phyloP scores from a whole-genome alignment of 2,888 invertebrate species.

The Panzeria rudis region DNA sequence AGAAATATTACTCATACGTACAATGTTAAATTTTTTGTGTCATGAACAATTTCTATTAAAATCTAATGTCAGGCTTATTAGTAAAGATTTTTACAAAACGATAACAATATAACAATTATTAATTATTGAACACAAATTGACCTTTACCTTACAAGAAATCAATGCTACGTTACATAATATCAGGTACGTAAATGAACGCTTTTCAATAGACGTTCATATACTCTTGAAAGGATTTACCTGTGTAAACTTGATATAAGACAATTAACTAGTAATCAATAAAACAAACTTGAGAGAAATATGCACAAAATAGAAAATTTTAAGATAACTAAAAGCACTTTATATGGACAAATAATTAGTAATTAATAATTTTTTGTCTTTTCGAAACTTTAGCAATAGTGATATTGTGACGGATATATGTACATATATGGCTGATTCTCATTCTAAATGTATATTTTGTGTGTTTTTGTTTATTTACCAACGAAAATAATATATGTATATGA shows the following conservation, averaged over 20 bases:
- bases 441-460: too few relatives aligned
- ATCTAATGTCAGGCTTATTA: conserved; percentile 61
- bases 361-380: too few relatives aligned
- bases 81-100: conserved; percentile 39
- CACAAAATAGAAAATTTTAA: neutral
- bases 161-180: neutral
- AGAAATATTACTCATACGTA: neutral
- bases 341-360: neutral
- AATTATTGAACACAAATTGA: conserved; percentile 21
- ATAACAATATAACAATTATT: conserved; percentile 28
- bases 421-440: too few relatives aligned
- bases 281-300: neutral
- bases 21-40: neutral
- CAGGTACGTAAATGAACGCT: conserved; percentile 7
- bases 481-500: too few relatives aligned
- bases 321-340: neutral
- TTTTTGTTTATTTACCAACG: too few relatives aligned
- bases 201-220: neutral
- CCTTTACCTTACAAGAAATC: conserved; percentile 45
- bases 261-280: conserved; percentile 29
- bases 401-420: too few relatives aligned
- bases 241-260: conserved; percentile 17
- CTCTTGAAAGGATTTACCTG: conserved; percentile 26
- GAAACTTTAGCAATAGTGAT: too few relatives aligned
- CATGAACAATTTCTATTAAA: conserved; percentile 8